Conservation (phyloP, 2,797 vertebrate genomes). For the Hydrolagus colliei region DNA sequence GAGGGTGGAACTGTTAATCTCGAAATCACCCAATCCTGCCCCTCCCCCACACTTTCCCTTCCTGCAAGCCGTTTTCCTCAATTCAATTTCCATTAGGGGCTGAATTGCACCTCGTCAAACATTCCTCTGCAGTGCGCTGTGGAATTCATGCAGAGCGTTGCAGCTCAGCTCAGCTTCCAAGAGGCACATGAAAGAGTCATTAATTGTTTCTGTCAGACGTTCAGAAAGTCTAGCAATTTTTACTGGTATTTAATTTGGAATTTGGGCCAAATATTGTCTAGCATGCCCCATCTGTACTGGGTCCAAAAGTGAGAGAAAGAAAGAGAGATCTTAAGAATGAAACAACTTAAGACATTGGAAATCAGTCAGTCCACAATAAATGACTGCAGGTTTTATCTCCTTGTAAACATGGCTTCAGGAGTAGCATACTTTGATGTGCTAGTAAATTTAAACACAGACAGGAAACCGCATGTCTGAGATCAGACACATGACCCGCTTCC, state of each 20-base stretch:
- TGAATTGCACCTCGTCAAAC: background rate
- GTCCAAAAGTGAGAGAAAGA: no score
- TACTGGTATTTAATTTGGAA: background rate
- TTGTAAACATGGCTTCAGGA: conserved; percentile 26
- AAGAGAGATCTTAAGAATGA: background rate
- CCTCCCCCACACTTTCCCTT: no score
- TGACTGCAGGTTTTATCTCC: conserved; percentile 11
- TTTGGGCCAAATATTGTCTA: background rate
- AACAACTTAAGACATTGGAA: background rate
- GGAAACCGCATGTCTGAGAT: conserved; percentile 91
- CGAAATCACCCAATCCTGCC: no score
- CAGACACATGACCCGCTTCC: conserved; percentile 61
- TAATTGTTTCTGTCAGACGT: background rate
- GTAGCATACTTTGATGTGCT: conserved; percentile 25
- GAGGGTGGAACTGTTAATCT: no score
- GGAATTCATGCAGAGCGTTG: background rate
- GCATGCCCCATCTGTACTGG: background rate
- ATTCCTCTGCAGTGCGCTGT: background rate
- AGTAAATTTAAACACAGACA: conserved; percentile 67
- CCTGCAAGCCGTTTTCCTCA: no score
- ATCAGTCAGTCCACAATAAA: conserved; percentile 23
- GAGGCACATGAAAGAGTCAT: background rate
- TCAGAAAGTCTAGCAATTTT: background rate
- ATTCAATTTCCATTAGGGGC: background rate
- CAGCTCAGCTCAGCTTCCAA: background rate